phyloP scores from a whole-genome alignment of 2,797 vertebrate genomes.

The Dendrocincla fuliginosa region DNA sequence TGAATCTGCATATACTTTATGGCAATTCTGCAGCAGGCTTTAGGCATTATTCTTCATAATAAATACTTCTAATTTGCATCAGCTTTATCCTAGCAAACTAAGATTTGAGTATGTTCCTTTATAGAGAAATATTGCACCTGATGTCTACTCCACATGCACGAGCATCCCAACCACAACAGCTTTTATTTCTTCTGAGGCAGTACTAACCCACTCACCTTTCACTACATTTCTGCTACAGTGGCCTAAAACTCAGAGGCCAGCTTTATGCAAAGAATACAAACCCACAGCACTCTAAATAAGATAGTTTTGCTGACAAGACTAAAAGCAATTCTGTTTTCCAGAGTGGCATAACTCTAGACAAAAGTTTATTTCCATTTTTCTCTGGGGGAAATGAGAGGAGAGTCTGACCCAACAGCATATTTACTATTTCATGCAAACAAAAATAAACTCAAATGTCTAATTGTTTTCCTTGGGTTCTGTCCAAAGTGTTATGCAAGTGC shows the following conservation, averaged over 20 bases:
- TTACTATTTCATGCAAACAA: conserved; percentile 42
- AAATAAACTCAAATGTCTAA: conserved; percentile 43
- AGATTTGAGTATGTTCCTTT: neutral
- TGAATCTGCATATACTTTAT: neutral
- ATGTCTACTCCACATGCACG: neutral
- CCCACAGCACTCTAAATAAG: neutral
- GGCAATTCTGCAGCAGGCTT: neutral
- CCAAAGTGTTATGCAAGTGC: conserved; percentile 28
- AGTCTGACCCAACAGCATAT: conserved; percentile 10
- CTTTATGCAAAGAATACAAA: neutral
- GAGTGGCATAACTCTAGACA: neutral
- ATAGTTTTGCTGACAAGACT: neutral
- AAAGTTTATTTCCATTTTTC: conserved; percentile 14
- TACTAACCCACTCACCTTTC: neutral
- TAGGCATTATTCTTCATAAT: neutral
- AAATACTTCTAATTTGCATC: neutral
- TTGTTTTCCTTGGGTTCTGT: conserved; percentile 32
- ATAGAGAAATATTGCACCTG: accelerated
- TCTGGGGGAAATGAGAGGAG: neutral
- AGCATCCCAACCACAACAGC: neutral
- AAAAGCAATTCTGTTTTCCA: neutral
- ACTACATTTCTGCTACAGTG: neutral
- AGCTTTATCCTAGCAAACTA: neutral
- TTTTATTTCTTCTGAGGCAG: conserved; percentile 1
- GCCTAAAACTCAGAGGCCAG: neutral